These are phyloP conservation scores for Ectropis grisescens DNA, from an alignment of 1,140 invertebrate species.

Conservation along the genomic window DNA sequence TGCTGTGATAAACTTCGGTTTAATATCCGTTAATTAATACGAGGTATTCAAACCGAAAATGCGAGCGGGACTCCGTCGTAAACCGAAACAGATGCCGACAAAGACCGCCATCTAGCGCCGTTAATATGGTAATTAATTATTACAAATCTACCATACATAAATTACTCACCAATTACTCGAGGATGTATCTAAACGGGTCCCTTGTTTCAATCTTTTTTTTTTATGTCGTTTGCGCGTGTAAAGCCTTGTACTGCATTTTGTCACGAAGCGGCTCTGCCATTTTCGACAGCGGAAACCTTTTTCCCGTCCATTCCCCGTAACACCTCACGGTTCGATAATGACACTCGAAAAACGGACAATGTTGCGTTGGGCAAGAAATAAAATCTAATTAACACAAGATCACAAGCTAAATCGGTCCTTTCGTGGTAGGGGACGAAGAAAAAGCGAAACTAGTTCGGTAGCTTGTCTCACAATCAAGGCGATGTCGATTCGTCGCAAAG, in stretches of 20 bases:
- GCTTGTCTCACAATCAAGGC: slow-evolving; percentile 61
- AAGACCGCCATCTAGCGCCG: slow-evolving; percentile 53
- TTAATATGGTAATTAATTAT: slow-evolving; percentile 67
- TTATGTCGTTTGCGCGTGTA: too few relatives aligned
- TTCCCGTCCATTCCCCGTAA: too few relatives aligned
- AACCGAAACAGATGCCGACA: slow-evolving; percentile 54
- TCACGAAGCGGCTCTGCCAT: too few relatives aligned
- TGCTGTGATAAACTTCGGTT: slow-evolving; percentile 62
- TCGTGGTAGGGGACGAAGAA: slow-evolving; percentile 38
- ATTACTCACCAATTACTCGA: slow-evolving; percentile 38
- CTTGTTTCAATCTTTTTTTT: too few relatives aligned
- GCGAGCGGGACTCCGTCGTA: slow-evolving; percentile 55
- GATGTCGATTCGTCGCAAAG: slow-evolving; percentile 62
- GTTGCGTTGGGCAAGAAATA: slow-evolving; percentile 17
- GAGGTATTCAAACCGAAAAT: slow-evolving; percentile 53
- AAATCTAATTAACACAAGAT: slow-evolving; percentile 47
- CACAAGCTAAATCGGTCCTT: slow-evolving; percentile 55
- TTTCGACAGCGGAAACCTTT: too few relatives aligned
- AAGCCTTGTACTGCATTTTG: slow-evolving; percentile 29
- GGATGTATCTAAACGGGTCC: too few relatives aligned
- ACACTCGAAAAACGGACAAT: too few relatives aligned
- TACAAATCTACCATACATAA: slow-evolving; percentile 46
- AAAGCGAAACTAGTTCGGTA: slow-evolving; percentile 56
- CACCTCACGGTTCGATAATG: too few relatives aligned
- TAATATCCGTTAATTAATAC: slow-evolving; percentile 68